Evolutionary conservation across 1,140 invertebrate species (phyloP), one percentile per base, ranked within the genome.

Genomic region (Cherax quadricarinatus): DNA sequence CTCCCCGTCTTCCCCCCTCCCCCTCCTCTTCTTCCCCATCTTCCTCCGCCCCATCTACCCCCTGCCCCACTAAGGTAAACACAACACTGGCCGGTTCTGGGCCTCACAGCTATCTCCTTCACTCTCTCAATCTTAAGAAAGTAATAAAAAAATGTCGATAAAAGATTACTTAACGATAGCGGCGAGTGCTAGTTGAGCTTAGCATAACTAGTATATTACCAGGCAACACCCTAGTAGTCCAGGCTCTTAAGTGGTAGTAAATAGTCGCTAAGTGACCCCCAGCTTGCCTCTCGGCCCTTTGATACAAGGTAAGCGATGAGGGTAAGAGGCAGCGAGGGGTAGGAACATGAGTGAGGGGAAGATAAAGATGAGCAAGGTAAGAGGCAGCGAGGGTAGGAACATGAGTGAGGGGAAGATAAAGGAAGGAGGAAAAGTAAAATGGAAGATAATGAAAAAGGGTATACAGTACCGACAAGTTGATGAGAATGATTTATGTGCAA

Each of bases 121-220:
- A 87, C 73, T 24, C 48, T n/a, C 70, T 14, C 21, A 57, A 41
- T 53, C 86, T 78, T 86, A 86, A 70, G 62, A 86, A 70, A 86
- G 60, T 57, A n/a, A 70, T 48, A 30, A 73, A 70, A 75, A 78
- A 78, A 21, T 24, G 49, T 73, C 70, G 66, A 78, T 78, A 78
- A 87, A 87, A 87, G 86, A 78, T 53, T 73, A 87, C 86, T 87
- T 87, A 57, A 53, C 60, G 86, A 87, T 87, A 87, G 73, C 49
- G 70, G 14, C 16, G 24, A 87, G 86, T 78, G 70, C 70, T 70
- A 51, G 85, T 75, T 51, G 41, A 12, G 30, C 73, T 49, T 16
- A 57, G 73, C 12, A 78, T 75, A 78, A 78, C 85, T 51, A 86
- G 66, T 86, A 86, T 78, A 75, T 53, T 57, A 78, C 62, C 16